Percentiles rank a stretch among this genome's conserved stretches.
These are phyloP conservation scores for Thaleichthys pacificus DNA, from an alignment of 2,797 vertebrate species.

Conservation along the genomic window DNA sequence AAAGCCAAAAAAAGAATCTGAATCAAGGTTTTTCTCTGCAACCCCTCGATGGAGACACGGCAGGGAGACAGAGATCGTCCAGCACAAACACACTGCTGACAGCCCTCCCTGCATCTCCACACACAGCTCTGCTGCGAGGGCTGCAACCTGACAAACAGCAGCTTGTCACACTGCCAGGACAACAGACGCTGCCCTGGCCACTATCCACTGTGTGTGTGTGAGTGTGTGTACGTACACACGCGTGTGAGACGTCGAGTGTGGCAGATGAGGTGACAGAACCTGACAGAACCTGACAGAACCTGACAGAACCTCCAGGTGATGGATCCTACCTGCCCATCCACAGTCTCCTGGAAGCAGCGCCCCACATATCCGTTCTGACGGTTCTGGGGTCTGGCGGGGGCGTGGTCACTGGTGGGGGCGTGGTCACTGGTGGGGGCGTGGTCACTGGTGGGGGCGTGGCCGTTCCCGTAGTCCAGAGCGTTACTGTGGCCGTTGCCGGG, in stretches of 20 bases:
- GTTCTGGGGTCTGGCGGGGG: conserved; percentile 48
- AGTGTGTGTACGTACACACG: too few relatives aligned
- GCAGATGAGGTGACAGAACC: too few relatives aligned
- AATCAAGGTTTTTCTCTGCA: conserved; percentile 31
- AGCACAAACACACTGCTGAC: conserved; percentile 35
- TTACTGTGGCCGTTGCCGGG: conserved; percentile 51
- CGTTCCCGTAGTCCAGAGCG: conserved; percentile 43
- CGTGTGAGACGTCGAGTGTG: too few relatives aligned
- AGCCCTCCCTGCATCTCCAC: background rate
- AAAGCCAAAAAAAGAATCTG: conserved; percentile 23
- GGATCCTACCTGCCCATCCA: conserved; percentile 84
- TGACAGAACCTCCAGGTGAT: background rate
- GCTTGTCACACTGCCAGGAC: conserved; percentile 28
- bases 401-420: conserved; percentile 43
- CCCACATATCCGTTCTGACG: conserved; percentile 74
- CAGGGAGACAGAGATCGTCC: conserved; percentile 34
- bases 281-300: background rate
- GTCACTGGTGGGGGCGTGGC: conserved; percentile 60
- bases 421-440: conserved; percentile 63
- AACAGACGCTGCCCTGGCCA: conserved; percentile 29
- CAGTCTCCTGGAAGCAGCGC: conserved; percentile 85
- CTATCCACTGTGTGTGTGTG: background rate
- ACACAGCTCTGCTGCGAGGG: conserved; percentile 13
- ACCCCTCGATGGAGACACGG: conserved; percentile 34
- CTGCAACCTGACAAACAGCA: conserved; percentile 33